phyloP scores from a whole-genome alignment of 2,113 vertebrate species.

The Austrofundulus limnaeus region DNA sequence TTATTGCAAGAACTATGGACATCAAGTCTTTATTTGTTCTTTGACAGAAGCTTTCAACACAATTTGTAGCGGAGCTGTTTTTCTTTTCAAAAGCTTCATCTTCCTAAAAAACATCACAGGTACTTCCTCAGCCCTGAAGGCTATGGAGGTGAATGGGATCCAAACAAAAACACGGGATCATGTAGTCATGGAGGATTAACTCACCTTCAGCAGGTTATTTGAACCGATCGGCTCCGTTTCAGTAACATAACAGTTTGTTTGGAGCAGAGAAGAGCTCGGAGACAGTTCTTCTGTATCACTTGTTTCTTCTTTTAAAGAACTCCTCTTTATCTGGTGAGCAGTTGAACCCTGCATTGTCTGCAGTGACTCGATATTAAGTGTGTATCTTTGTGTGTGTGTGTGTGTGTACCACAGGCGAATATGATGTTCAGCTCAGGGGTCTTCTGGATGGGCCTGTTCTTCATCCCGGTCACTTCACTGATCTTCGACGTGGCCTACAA shows the following conservation, averaged over 20 bases:
- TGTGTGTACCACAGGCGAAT: constrained; percentile 80
- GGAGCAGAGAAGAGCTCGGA: constrained; percentile 25
- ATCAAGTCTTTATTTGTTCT: neutral
- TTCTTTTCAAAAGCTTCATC: constrained; percentile 52
- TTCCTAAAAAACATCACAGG: constrained; percentile 48
- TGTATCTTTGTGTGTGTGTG: constrained; percentile 33
- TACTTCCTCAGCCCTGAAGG: constrained; percentile 57
- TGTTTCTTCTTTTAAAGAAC: constrained; percentile 53
- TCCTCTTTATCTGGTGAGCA: constrained; percentile 38
- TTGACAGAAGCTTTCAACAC: constrained; percentile 44
- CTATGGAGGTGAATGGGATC: constrained; percentile 24
- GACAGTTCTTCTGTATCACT: constrained; percentile 40
- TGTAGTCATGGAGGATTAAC: constrained; percentile 61
- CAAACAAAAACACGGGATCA: constrained; percentile 57
- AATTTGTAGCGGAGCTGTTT: constrained; percentile 25
- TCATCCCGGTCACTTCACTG: constrained; percentile 92
- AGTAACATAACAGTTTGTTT: constrained; percentile 52
- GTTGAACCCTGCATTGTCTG: constrained; percentile 39
- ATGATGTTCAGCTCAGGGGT: constrained; percentile 95
- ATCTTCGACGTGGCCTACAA: constrained; percentile 92
- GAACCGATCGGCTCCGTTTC: constrained; percentile 46
- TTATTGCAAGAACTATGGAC: constrained; percentile 7
- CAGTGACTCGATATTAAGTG: constrained; percentile 29
- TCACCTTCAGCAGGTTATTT: constrained; percentile 29
- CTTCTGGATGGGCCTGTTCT: constrained; percentile 95